Evolutionary conservation across 2,113 vertebrate genomes (phyloP).

Genomic region (Strix aluco): DNA sequence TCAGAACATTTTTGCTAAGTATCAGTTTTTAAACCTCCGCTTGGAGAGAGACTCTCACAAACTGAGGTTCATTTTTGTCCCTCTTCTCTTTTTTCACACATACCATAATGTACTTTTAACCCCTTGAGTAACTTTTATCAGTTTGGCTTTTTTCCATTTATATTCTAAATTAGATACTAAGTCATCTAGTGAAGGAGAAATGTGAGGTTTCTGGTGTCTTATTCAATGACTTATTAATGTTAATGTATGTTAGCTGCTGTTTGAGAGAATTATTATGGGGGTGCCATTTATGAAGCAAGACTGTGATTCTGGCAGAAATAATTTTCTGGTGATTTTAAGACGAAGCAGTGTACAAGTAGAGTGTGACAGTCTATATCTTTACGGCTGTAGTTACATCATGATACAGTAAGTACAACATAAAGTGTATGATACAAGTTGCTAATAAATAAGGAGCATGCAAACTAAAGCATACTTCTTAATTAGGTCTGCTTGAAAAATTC

Average conservation of each 20-base stretch:
- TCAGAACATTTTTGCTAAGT: constrained; percentile 56
- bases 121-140: neutral
- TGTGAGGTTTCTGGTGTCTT: neutral
- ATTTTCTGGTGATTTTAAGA: neutral
- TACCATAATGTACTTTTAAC: neutral
- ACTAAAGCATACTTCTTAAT: neutral
- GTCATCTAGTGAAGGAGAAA: neutral
- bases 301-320: neutral
- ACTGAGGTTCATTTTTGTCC: neutral
- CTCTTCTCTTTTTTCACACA: neutral
- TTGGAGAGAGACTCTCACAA: neutral
- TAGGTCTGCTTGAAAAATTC: neutral
- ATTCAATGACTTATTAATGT: neutral
- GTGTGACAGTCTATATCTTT: neutral
- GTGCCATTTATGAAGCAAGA: neutral
- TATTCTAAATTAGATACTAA: neutral
- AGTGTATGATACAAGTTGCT: neutral
- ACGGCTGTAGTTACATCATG: neutral
- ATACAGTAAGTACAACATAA: neutral
- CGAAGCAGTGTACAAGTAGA: neutral
- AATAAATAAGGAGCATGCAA: neutral
- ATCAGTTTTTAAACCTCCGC: constrained; percentile 30
- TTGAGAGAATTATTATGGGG: neutral
- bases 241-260: neutral
- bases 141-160: neutral